Evolutionary conservation across 2,888 invertebrate species (phyloP).

Genomic region (Euphydryas editha): DNA sequence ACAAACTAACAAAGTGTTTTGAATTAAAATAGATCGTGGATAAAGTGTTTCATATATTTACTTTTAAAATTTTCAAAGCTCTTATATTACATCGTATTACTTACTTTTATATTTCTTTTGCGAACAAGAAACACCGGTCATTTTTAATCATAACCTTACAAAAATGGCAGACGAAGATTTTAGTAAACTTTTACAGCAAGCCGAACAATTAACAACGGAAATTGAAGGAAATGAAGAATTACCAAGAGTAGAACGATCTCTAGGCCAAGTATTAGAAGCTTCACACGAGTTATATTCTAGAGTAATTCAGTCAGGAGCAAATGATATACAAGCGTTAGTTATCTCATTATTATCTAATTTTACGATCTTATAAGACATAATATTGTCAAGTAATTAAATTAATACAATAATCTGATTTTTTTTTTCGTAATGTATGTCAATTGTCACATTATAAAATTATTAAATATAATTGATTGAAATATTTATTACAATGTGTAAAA

Average conservation of each 20-base stretch:
- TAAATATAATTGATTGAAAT: too few species aligned
- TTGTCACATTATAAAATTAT: too few species aligned
- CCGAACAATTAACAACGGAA: constrained; percentile 95
- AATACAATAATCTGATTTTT: neutral
- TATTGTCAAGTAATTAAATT: too few species aligned
- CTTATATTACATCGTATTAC: neutral
- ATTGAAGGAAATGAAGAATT: constrained; percentile 93
- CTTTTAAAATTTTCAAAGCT: neutral
- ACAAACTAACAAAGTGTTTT: constrained; percentile 15
- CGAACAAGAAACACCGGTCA: neutral
- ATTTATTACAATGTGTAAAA: neutral
- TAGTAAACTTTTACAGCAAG: constrained; percentile 93
- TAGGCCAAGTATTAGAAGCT: constrained; percentile 95
- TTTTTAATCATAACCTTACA: constrained; percentile 58
- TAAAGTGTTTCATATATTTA: neutral
- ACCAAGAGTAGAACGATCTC: constrained; percentile 93
- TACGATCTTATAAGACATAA: too few species aligned
- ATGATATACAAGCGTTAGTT: constrained; percentile 96
- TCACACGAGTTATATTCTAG: constrained; percentile 94
- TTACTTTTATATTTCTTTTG: constrained; percentile 1
- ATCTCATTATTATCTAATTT: neutral
- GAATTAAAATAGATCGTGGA: neutral
- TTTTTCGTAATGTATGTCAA: neutral
- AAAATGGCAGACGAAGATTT: constrained; percentile 86
- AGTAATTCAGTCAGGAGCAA: constrained; percentile 92